Evolutionary conservation across 2,888 invertebrate species (phyloP).

Genomic region (Habrosyne pyritoides): DNA sequence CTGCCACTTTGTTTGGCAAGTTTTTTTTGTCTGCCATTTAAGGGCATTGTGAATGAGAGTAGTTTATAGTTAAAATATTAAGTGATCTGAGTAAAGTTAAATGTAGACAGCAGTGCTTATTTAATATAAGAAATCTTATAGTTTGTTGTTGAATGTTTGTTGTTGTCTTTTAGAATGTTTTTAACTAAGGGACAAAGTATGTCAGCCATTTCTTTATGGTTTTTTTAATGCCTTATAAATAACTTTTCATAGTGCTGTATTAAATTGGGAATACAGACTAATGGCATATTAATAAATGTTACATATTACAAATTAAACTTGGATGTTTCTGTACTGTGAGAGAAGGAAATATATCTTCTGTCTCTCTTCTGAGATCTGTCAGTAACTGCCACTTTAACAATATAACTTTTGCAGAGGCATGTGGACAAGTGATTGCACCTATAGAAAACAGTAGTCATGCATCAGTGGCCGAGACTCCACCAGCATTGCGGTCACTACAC

Average conservation of each 20-base stretch:
- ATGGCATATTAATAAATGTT: too few relatives aligned
- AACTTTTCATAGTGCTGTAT: too few relatives aligned
- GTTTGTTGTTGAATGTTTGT: too few relatives aligned
- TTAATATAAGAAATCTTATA: background rate
- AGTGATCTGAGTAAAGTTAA: background rate
- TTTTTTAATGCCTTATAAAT: too few relatives aligned
- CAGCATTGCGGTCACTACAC: slow-evolving; percentile 67
- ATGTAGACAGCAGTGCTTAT: background rate
- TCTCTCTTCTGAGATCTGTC: background rate
- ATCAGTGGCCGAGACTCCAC: slow-evolving; percentile 65
- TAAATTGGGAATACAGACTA: too few relatives aligned
- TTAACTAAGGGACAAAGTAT: background rate
- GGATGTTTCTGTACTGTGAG: too few relatives aligned
- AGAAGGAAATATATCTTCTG: too few relatives aligned
- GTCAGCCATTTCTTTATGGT: background rate
- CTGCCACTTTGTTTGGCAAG: slow-evolving; percentile 11
- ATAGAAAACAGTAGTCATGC: slow-evolving; percentile 19
- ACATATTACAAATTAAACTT: too few relatives aligned
- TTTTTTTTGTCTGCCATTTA: background rate
- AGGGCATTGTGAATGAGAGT: background rate
- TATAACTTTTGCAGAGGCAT: slow-evolving; percentile 56
- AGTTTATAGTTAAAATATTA: background rate
- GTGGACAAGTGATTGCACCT: slow-evolving; percentile 52
- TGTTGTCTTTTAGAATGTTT: too few relatives aligned
- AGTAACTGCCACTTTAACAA: background rate